Conservation (phyloP, 1,140 invertebrate genomes). For the Mya arenaria region DNA sequence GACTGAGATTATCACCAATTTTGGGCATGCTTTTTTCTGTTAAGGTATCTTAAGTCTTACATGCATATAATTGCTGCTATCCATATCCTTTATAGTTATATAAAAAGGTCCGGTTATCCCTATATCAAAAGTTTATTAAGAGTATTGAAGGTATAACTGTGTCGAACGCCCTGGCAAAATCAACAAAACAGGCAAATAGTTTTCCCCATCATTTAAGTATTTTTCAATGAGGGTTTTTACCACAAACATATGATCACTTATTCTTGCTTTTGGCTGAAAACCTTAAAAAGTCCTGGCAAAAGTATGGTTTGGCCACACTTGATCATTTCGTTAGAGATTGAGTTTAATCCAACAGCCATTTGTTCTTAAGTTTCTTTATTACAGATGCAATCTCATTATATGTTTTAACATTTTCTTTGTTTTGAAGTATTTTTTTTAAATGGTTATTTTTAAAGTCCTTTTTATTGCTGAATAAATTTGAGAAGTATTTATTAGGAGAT, state of each 20-base stretch:
- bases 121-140: not conserved
- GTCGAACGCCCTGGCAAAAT: not conserved
- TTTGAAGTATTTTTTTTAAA: not conserved
- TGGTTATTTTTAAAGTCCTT: not conserved
- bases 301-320: not conserved
- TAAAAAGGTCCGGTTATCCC: not conserved
- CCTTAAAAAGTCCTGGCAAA: not conserved
- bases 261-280: not conserved
- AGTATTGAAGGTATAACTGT: not conserved
- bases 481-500: not conserved
- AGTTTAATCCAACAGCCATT: not conserved
- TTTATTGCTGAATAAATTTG: not conserved
- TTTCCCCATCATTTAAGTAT: not conserved
- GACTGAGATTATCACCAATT: not conserved
- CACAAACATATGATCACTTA: not conserved
- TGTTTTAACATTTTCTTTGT: not conserved
- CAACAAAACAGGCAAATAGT: not conserved
- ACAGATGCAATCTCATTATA: not conserved
- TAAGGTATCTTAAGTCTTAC: not conserved
- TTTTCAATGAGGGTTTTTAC: not conserved
- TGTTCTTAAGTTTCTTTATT: not conserved
- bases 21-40: not conserved
- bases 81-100: not conserved
- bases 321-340: not conserved
- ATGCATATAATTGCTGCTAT: not conserved